Evolutionary conservation across 1,140 invertebrate genomes (phyloP).

Genomic region (Coptotermes formosanus): DNA sequence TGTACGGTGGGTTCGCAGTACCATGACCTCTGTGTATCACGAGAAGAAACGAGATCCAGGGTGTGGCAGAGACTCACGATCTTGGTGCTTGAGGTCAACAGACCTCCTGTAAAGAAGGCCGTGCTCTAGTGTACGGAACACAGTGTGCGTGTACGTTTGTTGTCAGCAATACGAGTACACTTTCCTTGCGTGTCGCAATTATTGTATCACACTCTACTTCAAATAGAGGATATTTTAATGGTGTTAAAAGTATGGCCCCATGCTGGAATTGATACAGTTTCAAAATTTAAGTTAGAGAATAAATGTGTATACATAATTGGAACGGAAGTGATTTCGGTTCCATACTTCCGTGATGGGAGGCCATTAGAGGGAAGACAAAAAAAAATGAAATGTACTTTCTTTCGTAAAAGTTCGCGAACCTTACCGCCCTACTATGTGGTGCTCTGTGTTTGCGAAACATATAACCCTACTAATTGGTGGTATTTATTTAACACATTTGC

Average conservation of each 20-base stretch:
- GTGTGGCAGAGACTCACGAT: constrained; percentile 1
- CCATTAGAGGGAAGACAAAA: too few relatives aligned
- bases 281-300: too few relatives aligned
- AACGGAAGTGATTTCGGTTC: too few relatives aligned
- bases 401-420: too few relatives aligned
- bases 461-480: too few relatives aligned
- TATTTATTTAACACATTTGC: too few relatives aligned
- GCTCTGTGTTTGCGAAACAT: too few relatives aligned
- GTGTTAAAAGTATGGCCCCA: neutral
- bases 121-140: neutral
- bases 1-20: neutral
- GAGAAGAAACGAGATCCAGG: constrained; percentile 10
- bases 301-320: too few relatives aligned
- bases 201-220: neutral
- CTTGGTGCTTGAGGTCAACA: neutral
- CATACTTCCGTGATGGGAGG: too few relatives aligned
- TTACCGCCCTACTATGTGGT: too few relatives aligned
- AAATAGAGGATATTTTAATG: neutral
- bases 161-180: neutral
- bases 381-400: too few relatives aligned
- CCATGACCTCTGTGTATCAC: neutral
- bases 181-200: neutral
- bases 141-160: neutral
- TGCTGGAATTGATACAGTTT: too few relatives aligned
- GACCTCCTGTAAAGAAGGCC: neutral